Evolutionary conservation across 2,113 vertebrate genomes (phyloP).

Genomic region (Okapia johnstoni): DNA sequence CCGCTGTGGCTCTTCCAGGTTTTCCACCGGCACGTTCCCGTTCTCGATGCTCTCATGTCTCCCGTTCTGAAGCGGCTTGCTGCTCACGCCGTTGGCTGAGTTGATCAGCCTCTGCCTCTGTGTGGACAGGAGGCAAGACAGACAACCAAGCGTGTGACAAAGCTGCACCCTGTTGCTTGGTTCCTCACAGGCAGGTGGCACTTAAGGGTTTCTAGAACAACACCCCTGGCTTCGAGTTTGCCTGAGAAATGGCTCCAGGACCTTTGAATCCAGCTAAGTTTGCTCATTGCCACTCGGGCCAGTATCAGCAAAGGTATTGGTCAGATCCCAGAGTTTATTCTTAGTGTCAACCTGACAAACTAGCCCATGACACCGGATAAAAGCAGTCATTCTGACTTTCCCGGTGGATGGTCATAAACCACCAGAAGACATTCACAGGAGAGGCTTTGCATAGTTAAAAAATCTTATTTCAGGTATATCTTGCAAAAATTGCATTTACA

Average conservation of each 20-base stretch:
- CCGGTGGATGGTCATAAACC: neutral
- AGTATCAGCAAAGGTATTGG: neutral
- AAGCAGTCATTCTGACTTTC: fast-evolving
- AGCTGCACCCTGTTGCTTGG: fast-evolving
- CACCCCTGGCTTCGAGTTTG: fast-evolving
- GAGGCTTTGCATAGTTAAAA: neutral
- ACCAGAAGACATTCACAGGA: neutral
- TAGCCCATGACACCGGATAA: neutral
- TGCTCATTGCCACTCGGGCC: neutral
- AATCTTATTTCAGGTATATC: neutral
- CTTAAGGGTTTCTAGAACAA: neutral
- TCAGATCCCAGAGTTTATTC: neutral
- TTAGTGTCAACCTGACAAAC: neutral
- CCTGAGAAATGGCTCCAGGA: neutral
- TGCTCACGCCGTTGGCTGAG: constrained; percentile 86
- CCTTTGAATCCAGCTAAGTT: neutral
- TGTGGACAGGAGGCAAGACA: neutral
- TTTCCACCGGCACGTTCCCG: constrained; percentile 91
- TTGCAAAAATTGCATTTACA: neutral
- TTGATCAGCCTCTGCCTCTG: constrained; percentile 96
- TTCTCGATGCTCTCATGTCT: constrained; percentile 93
- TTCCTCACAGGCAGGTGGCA: fast-evolving
- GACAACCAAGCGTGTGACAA: fast-evolving
- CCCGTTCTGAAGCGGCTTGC: constrained; percentile 86
- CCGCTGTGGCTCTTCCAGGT: constrained; percentile 76